Base-by-base conservation (phyloP, 2,888 invertebrate genomes). In the Asteroscopus sphinx region DNA sequence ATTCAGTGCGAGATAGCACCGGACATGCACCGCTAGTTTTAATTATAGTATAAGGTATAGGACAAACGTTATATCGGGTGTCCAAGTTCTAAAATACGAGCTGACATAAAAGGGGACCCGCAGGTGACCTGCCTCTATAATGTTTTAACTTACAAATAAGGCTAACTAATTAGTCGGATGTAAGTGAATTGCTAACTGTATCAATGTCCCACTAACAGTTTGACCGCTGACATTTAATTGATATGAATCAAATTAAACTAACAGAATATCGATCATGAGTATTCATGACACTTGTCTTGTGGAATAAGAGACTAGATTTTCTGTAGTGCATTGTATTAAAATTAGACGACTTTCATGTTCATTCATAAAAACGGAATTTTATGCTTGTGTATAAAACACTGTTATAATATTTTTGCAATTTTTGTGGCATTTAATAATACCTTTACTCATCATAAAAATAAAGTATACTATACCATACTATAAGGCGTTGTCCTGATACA, bases 1-100 rank as follows among this genome's bases (percentile, higher is more conserved):
- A 66, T 63, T 60, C 47, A 56, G 57, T 37, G 59, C 30, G 41
- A 51, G 21, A 37, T 46, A 42, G 30, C 48, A 63, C 73, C 76
- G 73, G 73, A 75, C 32, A 57, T 63, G 53, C 36, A 68, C 75
- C 76, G 73, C 51, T 69, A 68, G 17, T 30, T 74, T 63, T 47
- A 64, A 41, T 64, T 45, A 17, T 49, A n/a, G n/a, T n/a, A 55
- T 54, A 68, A 53, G 63, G 37, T n/a, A n/a, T 25, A 25, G 41
- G 35, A 42, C 41, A 12, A 36, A 44, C 17, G 30, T 42, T 32
- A 48, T 47, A 44, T 26, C 32, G 32, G 26, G 30, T 53, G 55
- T 63, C 57, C 53, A 66, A 46, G 48, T 64, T 62, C 46, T 53
- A 40, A 57, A 32, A 28, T 32, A 25, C 48, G 37, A 53, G 53